Conservation (phyloP, 2,113 vertebrate genomes). For the Dinomys branickii region DNA sequence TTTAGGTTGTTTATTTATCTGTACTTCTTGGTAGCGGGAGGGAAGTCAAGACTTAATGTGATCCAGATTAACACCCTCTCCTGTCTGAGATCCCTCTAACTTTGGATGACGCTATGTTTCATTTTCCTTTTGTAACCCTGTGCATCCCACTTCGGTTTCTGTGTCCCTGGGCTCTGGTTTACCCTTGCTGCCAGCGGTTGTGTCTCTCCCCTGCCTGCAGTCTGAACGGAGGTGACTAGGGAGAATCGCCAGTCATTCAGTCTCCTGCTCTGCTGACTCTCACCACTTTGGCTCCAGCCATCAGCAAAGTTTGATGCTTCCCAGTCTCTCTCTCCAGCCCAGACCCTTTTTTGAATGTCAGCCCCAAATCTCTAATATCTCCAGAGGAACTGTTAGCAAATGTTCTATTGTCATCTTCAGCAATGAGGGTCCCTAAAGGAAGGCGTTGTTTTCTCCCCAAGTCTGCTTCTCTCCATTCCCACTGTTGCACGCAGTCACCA, state of each 20-base stretch:
- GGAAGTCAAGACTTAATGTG: not conserved
- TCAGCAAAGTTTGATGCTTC: too few species aligned
- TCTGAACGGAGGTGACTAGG: not conserved
- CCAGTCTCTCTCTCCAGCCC: not conserved
- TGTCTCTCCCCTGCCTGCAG: not conserved
- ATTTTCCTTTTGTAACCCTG: not conserved
- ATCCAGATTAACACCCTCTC: not conserved
- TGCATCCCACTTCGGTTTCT: not conserved
- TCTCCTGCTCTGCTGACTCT: accelerated
- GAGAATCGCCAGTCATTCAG: not conserved
- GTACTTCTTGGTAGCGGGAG: not conserved
- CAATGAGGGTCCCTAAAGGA: not conserved
- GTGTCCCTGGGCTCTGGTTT: not conserved
- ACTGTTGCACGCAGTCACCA: not conserved
- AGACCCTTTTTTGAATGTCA: not conserved
- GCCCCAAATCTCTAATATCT: not conserved
- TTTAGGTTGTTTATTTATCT: not conserved
- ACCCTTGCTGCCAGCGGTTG: not conserved
- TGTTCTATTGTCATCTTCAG: not conserved
- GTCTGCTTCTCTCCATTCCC: not conserved
- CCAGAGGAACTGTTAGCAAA: not conserved
- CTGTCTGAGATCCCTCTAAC: not conserved
- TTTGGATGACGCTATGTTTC: not conserved
- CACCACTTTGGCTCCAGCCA: not conserved
- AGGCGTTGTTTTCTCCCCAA: not conserved